Evolutionary conservation across 2,888 invertebrate species (phyloP), one percentile per base, ranked within the genome.

Genomic region (Pseudoips prasinana): DNA sequence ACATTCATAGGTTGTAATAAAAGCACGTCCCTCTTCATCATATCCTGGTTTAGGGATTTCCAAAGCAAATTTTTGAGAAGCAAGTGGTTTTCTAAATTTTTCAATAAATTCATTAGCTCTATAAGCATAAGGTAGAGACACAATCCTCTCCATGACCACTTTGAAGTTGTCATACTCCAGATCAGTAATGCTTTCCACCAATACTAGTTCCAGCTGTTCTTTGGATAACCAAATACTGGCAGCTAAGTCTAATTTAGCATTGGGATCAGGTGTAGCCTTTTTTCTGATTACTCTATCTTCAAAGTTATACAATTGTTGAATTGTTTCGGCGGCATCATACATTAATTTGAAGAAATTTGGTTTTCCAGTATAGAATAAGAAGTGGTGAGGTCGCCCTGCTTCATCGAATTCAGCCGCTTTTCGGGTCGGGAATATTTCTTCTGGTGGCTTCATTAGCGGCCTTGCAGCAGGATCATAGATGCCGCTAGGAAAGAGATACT

Each of bases 401-500:
- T 93, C 92, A 79, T 97, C 96, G 85, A 98, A 98, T 74, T 97
- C 94, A 1, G 97, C 97, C 23, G 93, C 95, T 85, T 96, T 97
- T 37, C 92, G 90, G 20, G 91, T 90, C 1, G 96, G 95, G 78
- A 94, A 96, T n/a, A 96, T 88, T 83, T 96, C 93, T 62, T 94
- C 93, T 11, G 99, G 98, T 10, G 95, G 94, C 68, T 93, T 94
- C 96, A 99, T 95, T 8, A 94, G 77, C 0, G 99, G 99, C 31
- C 96, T 91, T 0, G 98, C 98, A 55, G 90, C 91, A 52, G 92
- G 92, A 33, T 96, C 95, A 71, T 91, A 96, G 32, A 99, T 85
- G 3, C 97, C 98, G 38, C 98, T 98, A 3, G 99, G 99, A 63
- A 99, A 95, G n/a, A 99, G 85, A 83, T 99, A 99, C 46, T 92